phyloP scores from a whole-genome alignment of 2,797 vertebrate genomes.

The Crenuchus spilurus region DNA sequence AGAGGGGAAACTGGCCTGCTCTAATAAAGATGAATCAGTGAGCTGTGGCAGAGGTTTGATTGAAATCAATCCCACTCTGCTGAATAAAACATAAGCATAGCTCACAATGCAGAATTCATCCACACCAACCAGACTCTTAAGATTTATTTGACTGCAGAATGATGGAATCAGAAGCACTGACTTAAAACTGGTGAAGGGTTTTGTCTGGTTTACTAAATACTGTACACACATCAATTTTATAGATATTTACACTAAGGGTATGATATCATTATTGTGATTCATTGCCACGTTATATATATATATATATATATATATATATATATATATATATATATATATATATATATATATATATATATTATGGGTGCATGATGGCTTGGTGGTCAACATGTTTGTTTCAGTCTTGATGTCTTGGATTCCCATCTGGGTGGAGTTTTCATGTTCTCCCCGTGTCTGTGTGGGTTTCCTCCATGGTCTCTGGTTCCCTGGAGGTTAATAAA shows the following conservation, averaged over 20 bases:
- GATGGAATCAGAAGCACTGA: background rate
- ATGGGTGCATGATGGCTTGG: no score
- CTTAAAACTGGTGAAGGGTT: background rate
- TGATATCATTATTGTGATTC: no score
- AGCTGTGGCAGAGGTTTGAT: constrained; percentile 27
- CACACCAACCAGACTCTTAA: background rate
- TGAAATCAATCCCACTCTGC: constrained; percentile 37
- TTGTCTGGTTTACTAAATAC: background rate
- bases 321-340: no score
- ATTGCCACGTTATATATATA: no score
- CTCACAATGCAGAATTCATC: constrained; percentile 18
- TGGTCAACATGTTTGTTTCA: no score
- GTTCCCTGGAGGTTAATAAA: no score
- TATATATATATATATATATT: no score
- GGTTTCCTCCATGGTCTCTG: no score
- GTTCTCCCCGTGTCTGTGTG: no score
- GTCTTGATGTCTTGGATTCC: no score
- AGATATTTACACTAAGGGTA: background rate
- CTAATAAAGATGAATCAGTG: constrained; percentile 42
- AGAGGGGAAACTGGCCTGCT: constrained; percentile 19
- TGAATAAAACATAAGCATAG: constrained; percentile 44
- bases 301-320: no score
- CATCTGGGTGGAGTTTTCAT: no score
- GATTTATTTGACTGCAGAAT: background rate
- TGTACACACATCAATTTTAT: background rate